Base-by-base conservation (phyloP, 2,113 vertebrate species). In the Chaenogobius annularis region DNA sequence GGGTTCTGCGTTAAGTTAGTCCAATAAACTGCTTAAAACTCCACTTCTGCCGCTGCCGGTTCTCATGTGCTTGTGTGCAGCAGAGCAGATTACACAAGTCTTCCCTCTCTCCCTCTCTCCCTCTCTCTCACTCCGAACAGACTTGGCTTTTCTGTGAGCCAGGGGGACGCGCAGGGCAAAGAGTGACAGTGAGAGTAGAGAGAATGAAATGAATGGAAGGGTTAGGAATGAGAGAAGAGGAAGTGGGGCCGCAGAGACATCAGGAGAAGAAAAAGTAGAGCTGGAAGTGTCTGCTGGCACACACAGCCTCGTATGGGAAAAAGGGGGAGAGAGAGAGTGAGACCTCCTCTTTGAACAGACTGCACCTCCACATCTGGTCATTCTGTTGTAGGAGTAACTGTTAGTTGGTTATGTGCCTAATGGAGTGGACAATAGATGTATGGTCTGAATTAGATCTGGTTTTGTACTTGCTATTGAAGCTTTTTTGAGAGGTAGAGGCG, bases 41-140 rank as follows among this genome's bases (percentile, higher is more conserved):
- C 70, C 11, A 69, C 71, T 66, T 66, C 31, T 74, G 23, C 17
- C 23, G 56, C 82, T 12, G 55, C 55, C 65, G 59, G 26, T 77
- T 72, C 61, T 63, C 79, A 75, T 74, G 77, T 69, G 64, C 84
- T 70, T 17, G 1, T 58, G 63, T 64, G 79, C 83, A 80, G 81
- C 76, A 54, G 50, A 54, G 72, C 68, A 75, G 79, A 80, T 91
- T 86, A 83, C 85, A 88, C 82, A 81, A 91, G 85, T 75, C 63
- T 69, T 64, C 77, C 85, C 66, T 59, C 73, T 80, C 69, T 86
- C 68, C 8, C 37, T 40, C 37, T 40, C 8, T 58, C 70, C 80
- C 67, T 23, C 56, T 59, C 56, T 61, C 69, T 85, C 68, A 55
- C 73, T 83, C 66, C 68, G 80, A 71, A 73, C 23, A 78, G 78